Percentiles rank a stretch among this genome's conserved stretches.
Evolutionary conservation across 2,888 invertebrate species (phyloP).

Genomic region (Himalopsyche kuldschensis): DNA sequence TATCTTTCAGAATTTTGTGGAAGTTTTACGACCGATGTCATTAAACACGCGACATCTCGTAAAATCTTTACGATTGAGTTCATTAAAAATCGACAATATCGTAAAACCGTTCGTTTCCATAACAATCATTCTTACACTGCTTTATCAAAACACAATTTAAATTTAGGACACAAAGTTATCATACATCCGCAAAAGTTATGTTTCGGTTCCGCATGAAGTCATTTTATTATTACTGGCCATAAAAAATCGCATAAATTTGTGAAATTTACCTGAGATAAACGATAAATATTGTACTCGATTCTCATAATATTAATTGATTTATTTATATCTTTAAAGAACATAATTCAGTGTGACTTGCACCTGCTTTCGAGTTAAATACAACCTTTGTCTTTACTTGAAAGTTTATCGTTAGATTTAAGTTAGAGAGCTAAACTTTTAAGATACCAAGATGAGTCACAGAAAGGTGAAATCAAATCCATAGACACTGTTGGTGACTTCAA

Average conservation of each 20-base stretch:
- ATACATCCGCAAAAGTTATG: not conserved
- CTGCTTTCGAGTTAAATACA: not conserved
- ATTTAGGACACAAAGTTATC: not conserved
- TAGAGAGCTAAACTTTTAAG: not conserved
- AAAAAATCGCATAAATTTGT: not conserved
- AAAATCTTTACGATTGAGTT: not conserved
- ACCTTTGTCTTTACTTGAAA: not conserved
- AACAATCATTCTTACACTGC: not conserved
- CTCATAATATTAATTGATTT: not conserved
- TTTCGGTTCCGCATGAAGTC: not conserved
- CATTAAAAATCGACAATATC: not conserved
- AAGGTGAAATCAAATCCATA: not conserved
- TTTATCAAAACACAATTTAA: not conserved
- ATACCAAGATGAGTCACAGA: not conserved
- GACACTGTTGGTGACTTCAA: conserved; percentile 10
- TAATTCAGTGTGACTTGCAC: not conserved
- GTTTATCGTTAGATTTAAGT: not conserved
- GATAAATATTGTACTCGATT: not conserved
- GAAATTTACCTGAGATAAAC: not conserved
- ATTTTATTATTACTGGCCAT: not conserved
- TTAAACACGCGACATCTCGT: not conserved
- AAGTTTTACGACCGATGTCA: not conserved
- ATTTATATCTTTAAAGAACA: not conserved
- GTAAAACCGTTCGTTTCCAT: not conserved
- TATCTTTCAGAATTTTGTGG: not conserved